A percentile compares a stretch with the other conserved stretches of the same genome.
Conservation (phyloP, 2,113 vertebrate genomes). For the Microtus pennsylvanicus region DNA sequence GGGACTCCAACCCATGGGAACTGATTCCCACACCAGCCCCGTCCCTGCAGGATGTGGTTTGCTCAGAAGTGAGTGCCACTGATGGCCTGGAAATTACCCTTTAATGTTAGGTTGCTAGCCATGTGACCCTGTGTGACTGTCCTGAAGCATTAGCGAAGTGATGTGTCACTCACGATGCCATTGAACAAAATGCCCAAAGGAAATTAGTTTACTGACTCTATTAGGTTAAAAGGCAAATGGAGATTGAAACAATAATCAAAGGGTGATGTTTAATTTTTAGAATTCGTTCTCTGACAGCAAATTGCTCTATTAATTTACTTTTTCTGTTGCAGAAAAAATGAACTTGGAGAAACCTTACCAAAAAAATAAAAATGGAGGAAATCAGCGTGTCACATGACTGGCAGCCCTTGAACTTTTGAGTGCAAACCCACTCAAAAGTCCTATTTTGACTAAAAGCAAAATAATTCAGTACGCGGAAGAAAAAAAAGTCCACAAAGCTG, state of each 20-base stretch:
- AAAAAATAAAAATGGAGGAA: conserved; percentile 31
- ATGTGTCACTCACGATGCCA: conserved; percentile 61
- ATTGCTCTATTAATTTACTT: conserved; percentile 69
- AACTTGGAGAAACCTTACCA: conserved; percentile 6
- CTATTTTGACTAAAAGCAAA: conserved; percentile 35
- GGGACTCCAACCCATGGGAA: not conserved
- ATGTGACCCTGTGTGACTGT: conserved; percentile 35
- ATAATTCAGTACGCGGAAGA: not conserved
- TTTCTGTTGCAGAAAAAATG: conserved; percentile 54
- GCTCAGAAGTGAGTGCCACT: conserved; percentile 4
- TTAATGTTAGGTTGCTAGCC: conserved; percentile 11
- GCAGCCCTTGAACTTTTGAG: conserved; percentile 8
- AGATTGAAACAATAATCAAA: conserved; percentile 55
- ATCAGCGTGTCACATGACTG: not conserved
- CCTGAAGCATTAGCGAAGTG: conserved; percentile 55
- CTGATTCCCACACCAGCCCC: not conserved
- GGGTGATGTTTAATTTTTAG: conserved; percentile 70
- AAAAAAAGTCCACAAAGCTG: not conserved
- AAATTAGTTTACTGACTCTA: conserved; percentile 73
- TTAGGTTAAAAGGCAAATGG: conserved; percentile 70
- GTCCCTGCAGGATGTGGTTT: conserved; percentile 50
- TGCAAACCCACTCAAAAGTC: conserved; percentile 25
- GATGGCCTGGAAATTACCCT: conserved; percentile 18
- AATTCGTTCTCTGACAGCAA: conserved; percentile 61
- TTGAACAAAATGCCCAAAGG: conserved; percentile 55